phyloP scores from a whole-genome alignment of 2,113 vertebrate species.

The Pavo muticus region DNA sequence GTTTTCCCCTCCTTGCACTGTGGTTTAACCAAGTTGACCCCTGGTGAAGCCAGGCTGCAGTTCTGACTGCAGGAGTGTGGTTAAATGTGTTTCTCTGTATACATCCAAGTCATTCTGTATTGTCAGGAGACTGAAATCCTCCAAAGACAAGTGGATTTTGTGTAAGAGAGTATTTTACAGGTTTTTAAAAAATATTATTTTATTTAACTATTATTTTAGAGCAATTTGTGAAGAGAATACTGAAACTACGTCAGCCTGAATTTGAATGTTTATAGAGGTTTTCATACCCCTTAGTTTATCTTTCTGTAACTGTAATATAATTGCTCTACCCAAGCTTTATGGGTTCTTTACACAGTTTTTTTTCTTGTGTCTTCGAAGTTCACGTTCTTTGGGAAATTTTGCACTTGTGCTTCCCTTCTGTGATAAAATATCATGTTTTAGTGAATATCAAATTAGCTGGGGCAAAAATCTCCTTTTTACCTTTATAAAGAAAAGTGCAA shows the following conservation, averaged over 20 bases:
- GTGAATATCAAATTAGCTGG: background rate
- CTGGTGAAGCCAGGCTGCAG: background rate
- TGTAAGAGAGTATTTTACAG: background rate
- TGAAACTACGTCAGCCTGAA: background rate
- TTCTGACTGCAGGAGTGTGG: slow-evolving; percentile 2
- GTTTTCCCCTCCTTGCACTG: background rate
- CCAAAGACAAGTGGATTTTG: background rate
- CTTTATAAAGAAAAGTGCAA: background rate
- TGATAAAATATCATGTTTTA: background rate
- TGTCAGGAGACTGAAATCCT: background rate
- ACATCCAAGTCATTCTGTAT: background rate
- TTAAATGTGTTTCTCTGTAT: background rate
- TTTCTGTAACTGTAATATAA: background rate
- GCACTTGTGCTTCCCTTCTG: background rate
- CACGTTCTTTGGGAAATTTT: background rate
- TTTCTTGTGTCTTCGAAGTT: background rate
- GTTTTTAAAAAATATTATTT: background rate
- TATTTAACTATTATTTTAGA: background rate
- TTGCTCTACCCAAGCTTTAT: background rate
- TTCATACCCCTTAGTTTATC: background rate
- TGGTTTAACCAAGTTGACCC: background rate
- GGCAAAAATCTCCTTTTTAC: background rate
- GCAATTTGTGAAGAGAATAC: background rate
- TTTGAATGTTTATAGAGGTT: background rate
- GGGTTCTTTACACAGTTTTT: background rate